Conservation (phyloP, 2,113 vertebrate genomes). For the Cygnus atratus region DNA sequence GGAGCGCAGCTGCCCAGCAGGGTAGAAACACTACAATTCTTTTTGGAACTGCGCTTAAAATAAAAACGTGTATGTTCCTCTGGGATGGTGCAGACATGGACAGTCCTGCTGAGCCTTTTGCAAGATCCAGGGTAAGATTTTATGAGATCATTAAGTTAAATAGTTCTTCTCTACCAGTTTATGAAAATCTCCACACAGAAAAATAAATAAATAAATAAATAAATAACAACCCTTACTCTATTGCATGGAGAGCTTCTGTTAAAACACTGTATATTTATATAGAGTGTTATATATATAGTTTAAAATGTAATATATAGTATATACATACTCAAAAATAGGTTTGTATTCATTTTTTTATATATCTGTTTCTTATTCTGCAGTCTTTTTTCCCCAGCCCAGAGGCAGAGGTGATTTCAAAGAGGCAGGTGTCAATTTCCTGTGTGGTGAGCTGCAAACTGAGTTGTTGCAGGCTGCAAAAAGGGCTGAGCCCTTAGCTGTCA, state of each 20-base stretch:
- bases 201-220: not conserved
- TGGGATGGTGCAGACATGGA: accelerated
- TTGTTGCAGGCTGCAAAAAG: not conserved
- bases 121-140: not conserved
- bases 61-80: not conserved
- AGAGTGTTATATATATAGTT: not conserved
- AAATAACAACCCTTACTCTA: not conserved
- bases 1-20: no score
- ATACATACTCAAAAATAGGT: no score
- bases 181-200: not conserved
- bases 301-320: not conserved
- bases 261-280: not conserved
- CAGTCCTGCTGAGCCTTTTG: not conserved
- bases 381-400: not conserved
- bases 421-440: not conserved
- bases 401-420: not conserved
- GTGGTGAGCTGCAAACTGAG: not conserved
- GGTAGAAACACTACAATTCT: no score
- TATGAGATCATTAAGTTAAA: not conserved
- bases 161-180: not conserved
- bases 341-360: not conserved
- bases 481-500: not conserved
- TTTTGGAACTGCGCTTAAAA: not conserved
- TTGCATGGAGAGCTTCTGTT: accelerated
- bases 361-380: not conserved